Base-by-base conservation (phyloP, 2,113 vertebrate genomes). In the Passer domesticus region DNA sequence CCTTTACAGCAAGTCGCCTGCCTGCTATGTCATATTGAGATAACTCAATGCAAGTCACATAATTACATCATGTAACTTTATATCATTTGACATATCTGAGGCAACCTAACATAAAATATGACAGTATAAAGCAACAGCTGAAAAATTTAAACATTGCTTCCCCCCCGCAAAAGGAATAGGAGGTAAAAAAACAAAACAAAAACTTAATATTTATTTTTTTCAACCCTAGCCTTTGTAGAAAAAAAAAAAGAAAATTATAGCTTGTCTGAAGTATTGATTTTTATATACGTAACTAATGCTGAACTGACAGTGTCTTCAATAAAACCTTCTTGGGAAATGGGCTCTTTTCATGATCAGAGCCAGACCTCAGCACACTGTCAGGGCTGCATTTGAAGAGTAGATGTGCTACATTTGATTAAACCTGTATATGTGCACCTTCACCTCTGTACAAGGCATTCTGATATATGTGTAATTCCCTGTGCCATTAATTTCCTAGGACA, bases 61-160 rank as follows among this genome's bases (percentile, higher is more conserved):
- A 86, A 83, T 96, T 96, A 84, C 75, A 96, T 94, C 94, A 92
- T 89, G 83, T 92, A 87, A 93, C 88, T 96, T 96, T 87, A 64
- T 83, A 93, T 96, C 90, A 94, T 93, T 97, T 97, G 85, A 97
- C 84, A 95, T 94, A 89, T 87, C 66, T 97, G 91, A 97, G 83
- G 81, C 87, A 96, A 94, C 50, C 56, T 91, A 94, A 97, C 92
- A 96, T 93, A 96, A 97, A 97, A 96, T 95, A 96, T 83, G 88
- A 94, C 83, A 87, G 52, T 81, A 87, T 74, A 96, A 96, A 93
- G 83, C 87, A 94, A 86, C 93, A 92, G 64, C 69, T 97, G 95
- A 95, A 98, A 96, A 97, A 96, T 97, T 96, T 97, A 97, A 97
- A 96, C 95, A 96, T 94, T 96, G 81, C 11, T 24, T 6, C 2